Base-by-base conservation (phyloP, 1,140 invertebrate genomes). In the Caerostris extrusa region DNA sequence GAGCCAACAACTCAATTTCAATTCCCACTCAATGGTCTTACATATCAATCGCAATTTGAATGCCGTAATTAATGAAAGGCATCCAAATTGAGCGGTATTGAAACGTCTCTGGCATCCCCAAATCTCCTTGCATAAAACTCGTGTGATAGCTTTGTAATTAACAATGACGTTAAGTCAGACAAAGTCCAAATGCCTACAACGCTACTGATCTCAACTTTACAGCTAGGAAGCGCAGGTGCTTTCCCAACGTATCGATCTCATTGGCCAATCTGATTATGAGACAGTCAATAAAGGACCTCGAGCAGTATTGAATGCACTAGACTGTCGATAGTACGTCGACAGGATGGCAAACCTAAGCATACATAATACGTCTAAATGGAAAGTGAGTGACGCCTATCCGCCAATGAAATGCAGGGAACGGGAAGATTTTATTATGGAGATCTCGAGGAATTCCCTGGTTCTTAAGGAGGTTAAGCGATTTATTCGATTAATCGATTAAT, bases 151-250 rank as follows among this genome's bases (percentile, higher is more conserved):
- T 50, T 19, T 77, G 71, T 77, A 77, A 77, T 77, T 77, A 77
- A 77, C 71, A 77, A 77, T 77, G 71, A 77, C 71, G 71, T 50
- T 77, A 77, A 77, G 71, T 77, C 71, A 77, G 50, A 77, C 71
- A 77, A 77, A 77, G 71, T 34, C 71, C 19, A 7, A 14, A 34
- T 34, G 61, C 61, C 61, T n/a, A 34, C 34, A 34, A 34, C 34
- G 34, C 34, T 34, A 34, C 61, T 5, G 69, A 77, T 77, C 69
- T 50, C 71, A 77, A 77, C 71, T 77, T 77, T 77, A 77, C 71
- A 77, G 71, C 71, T 14, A 12, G 19, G 10, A 77, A 77, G 34
- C 71, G 71, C 71, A 77, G 71, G 71, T 77, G 71, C 50, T 50
- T 77, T 77, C 53, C 67, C 71, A 77, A 50, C 71, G 10, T 77